A percentile compares a stretch with the other conserved stretches of the same genome.
Conservation (phyloP, 2,888 invertebrate genomes). For the Tiphia femorata region DNA sequence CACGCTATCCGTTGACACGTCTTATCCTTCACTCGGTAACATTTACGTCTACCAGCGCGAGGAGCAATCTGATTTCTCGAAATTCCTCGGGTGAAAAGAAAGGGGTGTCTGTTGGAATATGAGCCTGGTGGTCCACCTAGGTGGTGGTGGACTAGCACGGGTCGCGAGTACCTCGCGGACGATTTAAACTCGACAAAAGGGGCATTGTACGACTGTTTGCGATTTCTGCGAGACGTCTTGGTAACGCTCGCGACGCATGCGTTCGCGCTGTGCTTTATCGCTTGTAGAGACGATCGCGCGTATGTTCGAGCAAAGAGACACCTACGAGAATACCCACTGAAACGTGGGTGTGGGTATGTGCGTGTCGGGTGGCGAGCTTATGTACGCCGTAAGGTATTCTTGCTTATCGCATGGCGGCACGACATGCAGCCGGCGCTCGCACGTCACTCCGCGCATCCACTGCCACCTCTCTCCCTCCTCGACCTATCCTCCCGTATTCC, state of each 20-base stretch:
- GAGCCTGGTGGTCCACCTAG: background rate
- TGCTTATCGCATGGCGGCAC: conserved; percentile 7
- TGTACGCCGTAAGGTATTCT: background rate
- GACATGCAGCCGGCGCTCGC: background rate
- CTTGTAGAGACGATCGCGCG: no score
- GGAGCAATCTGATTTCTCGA: no score
- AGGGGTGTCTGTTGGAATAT: conserved; percentile 31
- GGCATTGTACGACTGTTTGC: conserved; percentile 43
- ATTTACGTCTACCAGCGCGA: background rate
- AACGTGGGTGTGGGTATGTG: no score
- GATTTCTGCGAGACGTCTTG: conserved; percentile 37
- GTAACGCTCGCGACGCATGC: conserved; percentile 12
- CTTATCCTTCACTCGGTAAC: no score
- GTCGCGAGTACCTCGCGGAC: conserved; percentile 30
- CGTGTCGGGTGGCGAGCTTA: no score
- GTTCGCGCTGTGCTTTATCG: background rate
- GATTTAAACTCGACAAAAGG: conserved; percentile 42
- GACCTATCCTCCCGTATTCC: no score
- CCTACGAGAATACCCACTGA: no score
- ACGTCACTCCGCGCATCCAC: no score
- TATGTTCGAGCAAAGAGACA: no score
- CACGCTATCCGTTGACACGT: no score
- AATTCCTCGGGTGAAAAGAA: conserved; percentile 8
- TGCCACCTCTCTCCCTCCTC: no score
- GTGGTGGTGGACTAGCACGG: no score